A percentile compares a stretch with the other conserved stretches of the same genome.
Evolutionary conservation across 2,113 vertebrate genomes (phyloP).

Genomic region (Limanda limanda): DNA sequence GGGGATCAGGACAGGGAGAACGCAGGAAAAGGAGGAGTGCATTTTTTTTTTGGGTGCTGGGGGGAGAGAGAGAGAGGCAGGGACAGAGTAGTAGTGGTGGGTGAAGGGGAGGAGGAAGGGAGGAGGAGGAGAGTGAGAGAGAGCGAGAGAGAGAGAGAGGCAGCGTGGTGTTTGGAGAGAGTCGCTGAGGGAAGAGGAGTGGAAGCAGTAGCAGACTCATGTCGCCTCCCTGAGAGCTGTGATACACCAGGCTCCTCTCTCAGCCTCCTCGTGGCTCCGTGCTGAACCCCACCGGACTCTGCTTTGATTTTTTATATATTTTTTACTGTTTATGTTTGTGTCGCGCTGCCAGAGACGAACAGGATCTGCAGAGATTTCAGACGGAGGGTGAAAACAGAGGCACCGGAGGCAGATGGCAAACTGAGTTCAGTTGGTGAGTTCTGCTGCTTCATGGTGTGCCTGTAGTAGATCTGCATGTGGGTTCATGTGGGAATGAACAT

Average conservation of each 20-base stretch:
- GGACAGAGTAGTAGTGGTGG: constrained; percentile 41
- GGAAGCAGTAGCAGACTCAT: constrained; percentile 50
- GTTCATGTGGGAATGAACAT: constrained; percentile 1
- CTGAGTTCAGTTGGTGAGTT: constrained; percentile 76
- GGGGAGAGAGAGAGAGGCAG: constrained; percentile 23
- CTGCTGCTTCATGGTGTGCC: constrained; percentile 22
- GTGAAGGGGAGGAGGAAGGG: constrained; percentile 42
- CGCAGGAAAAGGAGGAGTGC: constrained; percentile 53
- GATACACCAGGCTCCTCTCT: constrained; percentile 32
- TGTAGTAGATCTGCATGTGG: constrained; percentile 10
- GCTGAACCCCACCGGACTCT: constrained; percentile 43
- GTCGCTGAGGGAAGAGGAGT: constrained; percentile 56
- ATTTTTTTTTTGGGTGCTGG: constrained; percentile 28
- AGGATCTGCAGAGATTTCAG: constrained; percentile 47
- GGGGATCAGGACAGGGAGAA: constrained; percentile 71
- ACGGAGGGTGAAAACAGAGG: constrained; percentile 35
- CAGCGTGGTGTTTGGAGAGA: constrained; percentile 64
- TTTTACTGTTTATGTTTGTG: constrained; percentile 3
- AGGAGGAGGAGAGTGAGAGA: constrained; percentile 36
- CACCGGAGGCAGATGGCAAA: constrained; percentile 76
- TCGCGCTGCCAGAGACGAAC: neutral
- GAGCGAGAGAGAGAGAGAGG: constrained; percentile 43
- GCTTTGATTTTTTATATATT: constrained; percentile 6
- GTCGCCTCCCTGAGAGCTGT: constrained; percentile 36
- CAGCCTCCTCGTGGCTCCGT: constrained; percentile 19